A percentile compares a stretch with the other conserved stretches of the same genome.
Conservation (phyloP, 1,140 invertebrate genomes). For the Meloidogyne floridensis region DNA sequence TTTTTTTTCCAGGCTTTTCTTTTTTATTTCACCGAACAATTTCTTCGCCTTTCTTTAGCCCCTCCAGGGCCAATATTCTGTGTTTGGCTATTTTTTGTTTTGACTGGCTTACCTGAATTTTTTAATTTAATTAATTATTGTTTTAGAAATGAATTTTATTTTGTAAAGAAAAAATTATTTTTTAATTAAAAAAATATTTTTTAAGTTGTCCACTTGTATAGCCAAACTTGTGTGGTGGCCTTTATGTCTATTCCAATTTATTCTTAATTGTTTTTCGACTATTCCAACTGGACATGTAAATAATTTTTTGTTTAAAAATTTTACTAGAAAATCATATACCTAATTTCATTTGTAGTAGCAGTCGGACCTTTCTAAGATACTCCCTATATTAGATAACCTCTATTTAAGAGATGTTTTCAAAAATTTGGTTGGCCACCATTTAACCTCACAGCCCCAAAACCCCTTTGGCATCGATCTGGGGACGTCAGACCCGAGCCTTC, state of each 20-base stretch:
- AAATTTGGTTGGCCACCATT: too few relatives aligned
- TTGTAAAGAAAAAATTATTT: background rate
- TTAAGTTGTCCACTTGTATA: constrained; percentile 16
- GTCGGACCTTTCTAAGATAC: too few relatives aligned
- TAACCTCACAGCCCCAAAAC: too few relatives aligned
- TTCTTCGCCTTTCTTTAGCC: constrained; percentile 31
- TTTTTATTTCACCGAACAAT: constrained; percentile 31
- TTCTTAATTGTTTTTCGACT: constrained; percentile 42
- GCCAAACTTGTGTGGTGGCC: constrained; percentile 45
- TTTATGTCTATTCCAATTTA: constrained; percentile 36
- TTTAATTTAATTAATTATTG: constrained; percentile 41
- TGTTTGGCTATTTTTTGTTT: constrained; percentile 47
- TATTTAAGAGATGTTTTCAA: too few relatives aligned
- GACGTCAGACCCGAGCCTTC: too few relatives aligned
- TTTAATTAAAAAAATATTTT: constrained; percentile 31
- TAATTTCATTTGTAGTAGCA: too few relatives aligned
- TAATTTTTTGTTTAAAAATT: background rate
- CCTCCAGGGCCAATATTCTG: constrained; percentile 43
- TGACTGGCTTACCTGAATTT: constrained; percentile 45
- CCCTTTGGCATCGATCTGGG: too few relatives aligned
- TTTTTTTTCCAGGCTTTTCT: constrained; percentile 40
- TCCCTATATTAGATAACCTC: too few relatives aligned
- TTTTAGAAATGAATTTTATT: constrained; percentile 12
- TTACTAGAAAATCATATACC: too few relatives aligned
- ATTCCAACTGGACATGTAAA: background rate